These are phyloP conservation scores for Drosophila ochracea DNA, from an alignment of 2,888 invertebrate genomes.

Conservation along the genomic window DNA sequence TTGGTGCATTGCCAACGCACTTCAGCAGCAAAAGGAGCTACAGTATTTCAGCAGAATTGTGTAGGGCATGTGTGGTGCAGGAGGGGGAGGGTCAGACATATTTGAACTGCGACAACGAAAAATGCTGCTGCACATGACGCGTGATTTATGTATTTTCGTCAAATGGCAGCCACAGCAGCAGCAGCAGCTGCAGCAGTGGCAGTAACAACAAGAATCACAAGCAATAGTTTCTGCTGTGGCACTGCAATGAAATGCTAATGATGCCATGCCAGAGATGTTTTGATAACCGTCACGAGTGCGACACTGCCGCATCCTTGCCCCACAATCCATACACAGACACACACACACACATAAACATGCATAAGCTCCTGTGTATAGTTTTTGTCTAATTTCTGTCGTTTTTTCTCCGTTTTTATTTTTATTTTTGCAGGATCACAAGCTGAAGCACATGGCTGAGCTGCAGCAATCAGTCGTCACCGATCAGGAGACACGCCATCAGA, in stretches of 20 bases:
- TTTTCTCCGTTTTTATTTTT: conserved; percentile 31
- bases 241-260: conserved; percentile 79
- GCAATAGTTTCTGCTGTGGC: conserved; percentile 40
- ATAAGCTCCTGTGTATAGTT: neutral
- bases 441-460: conserved; percentile 99
- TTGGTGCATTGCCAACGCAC: conserved; percentile 77
- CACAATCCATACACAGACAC: conserved; percentile 14
- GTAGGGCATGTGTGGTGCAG: neutral
- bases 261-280: conserved; percentile 70
- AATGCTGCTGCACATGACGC: conserved; percentile 75
- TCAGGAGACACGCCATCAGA: conserved; percentile 95
- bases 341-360: neutral
- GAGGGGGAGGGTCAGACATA: conserved; percentile 45
- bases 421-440: conserved; percentile 94
- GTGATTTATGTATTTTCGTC: conserved; percentile 78
- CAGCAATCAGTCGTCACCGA: conserved; percentile 98
- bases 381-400: conserved; percentile 54
- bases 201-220: conserved; percentile 31
- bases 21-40: conserved; percentile 44
- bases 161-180: conserved; percentile 70
- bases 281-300: conserved; percentile 59
- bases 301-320: conserved; percentile 33
- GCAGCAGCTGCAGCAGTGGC: conserved; percentile 7
- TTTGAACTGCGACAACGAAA: conserved; percentile 71
- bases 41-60: neutral